A percentile compares a stretch with the other conserved stretches of the same genome.
Evolutionary conservation across 2,888 invertebrate genomes (phyloP).

Genomic region (Hypomecis atomaria): DNA sequence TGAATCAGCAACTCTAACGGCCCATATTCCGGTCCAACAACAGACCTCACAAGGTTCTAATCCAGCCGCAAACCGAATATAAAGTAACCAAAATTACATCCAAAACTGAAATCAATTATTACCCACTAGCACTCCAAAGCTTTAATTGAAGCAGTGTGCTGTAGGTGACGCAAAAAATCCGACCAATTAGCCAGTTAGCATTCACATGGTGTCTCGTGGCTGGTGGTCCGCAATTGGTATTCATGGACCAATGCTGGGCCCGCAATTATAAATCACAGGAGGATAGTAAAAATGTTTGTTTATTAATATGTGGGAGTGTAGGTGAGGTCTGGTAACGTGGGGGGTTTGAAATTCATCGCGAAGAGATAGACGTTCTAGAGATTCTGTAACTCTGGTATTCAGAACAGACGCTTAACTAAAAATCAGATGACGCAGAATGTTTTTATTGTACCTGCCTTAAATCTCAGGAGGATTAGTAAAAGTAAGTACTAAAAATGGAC

Average conservation of each 20-base stretch:
- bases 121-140: slow-evolving; percentile 1
- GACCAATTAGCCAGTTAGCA: slow-evolving; percentile 32
- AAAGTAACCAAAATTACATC: slow-evolving; percentile 17
- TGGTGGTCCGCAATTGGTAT: slow-evolving; percentile 54
- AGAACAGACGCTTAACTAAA: no score
- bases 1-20: not conserved
- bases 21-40: slow-evolving; percentile 10
- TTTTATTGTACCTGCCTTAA: no score
- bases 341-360: no score
- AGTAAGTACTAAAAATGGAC: no score
- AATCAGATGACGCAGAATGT: no score
- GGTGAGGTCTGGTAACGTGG: not conserved
- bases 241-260: slow-evolving; percentile 21
- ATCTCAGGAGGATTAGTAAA: no score
- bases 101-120: slow-evolving; percentile 20
- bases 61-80: slow-evolving; percentile 14
- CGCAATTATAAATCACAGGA: slow-evolving; percentile 45
- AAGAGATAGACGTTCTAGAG: no score
- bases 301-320: slow-evolving; percentile 32
- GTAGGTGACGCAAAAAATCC: slow-evolving; percentile 59
- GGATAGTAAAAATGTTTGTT: slow-evolving; percentile 39
- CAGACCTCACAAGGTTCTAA: not conserved
- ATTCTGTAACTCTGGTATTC: no score
- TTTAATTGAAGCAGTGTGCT: slow-evolving; percentile 44
- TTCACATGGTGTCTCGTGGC: slow-evolving; percentile 34